These are phyloP conservation scores for Drosophila elegans DNA, from an alignment of 1,140 invertebrate genomes.

Conservation along the genomic window DNA sequence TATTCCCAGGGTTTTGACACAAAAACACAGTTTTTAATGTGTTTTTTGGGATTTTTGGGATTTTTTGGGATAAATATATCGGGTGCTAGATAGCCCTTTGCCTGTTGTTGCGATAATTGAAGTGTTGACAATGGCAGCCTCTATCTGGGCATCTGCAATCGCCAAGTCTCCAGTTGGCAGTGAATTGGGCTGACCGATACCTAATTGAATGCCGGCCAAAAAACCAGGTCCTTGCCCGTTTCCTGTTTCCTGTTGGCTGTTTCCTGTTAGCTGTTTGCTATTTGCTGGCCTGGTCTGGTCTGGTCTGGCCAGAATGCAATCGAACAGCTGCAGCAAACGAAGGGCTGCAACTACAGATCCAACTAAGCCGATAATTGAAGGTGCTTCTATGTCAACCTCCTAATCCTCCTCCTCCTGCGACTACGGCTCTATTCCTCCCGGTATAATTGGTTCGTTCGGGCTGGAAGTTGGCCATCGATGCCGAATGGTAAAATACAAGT, in stretches of 20 bases:
- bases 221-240: constrained; percentile 29
- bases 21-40: too few species aligned
- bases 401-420: background rate
- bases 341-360: constrained; percentile 21
- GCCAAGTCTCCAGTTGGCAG: constrained; percentile 17
- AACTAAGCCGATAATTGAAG: constrained; percentile 60
- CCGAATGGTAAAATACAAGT: constrained; percentile 32
- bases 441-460: constrained; percentile 28
- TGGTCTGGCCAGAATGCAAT: constrained; percentile 13
- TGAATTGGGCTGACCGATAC: constrained; percentile 37
- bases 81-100: constrained; percentile 17
- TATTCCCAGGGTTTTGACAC: too few species aligned
- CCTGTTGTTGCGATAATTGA: constrained; percentile 50
- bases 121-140: constrained; percentile 40
- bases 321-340: constrained; percentile 44
- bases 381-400: constrained; percentile 16
- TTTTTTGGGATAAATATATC: too few species aligned
- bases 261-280: background rate
- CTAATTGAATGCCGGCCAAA: constrained; percentile 53
- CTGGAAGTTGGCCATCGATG: constrained; percentile 21
- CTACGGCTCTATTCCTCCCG: background rate
- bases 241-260: background rate
- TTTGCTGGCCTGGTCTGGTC: background rate
- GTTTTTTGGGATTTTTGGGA: too few species aligned
- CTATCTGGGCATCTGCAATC: constrained; percentile 19